phyloP scores from a whole-genome alignment of 92 coral and sea anemone species.

The Paragorgia papillata region DNA sequence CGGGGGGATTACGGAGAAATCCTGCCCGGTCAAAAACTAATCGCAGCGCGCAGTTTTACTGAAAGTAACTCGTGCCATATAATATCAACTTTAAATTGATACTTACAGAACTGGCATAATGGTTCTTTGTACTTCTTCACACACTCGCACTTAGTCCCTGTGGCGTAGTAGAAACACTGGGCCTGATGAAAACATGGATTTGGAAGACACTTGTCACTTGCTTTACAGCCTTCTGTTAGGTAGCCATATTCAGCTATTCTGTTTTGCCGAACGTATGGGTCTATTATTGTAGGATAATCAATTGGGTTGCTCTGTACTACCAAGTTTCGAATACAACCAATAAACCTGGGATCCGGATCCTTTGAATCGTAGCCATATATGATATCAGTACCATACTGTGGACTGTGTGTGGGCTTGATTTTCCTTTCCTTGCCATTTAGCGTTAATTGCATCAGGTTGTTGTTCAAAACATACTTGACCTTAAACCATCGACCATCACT shows the following conservation, averaged over 20 bases:
- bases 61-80: too few species aligned
- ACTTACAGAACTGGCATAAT: conserved; percentile 39
- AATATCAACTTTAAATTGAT: too few species aligned
- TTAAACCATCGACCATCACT: conserved; percentile 39
- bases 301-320: background rate
- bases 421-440: background rate
- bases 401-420: conserved; percentile 8
- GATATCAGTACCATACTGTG: conserved; percentile 13
- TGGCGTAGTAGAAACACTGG: background rate
- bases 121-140: conserved; percentile 26
- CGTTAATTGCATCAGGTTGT: background rate
- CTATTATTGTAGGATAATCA: background rate
- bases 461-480: conserved; percentile 1
- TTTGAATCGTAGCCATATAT: conserved; percentile 1
- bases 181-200: conserved; percentile 44
- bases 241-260: background rate
- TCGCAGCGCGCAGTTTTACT: too few species aligned
- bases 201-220: conserved; percentile 34
- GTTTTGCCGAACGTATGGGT: conserved; percentile 8
- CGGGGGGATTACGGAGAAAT: too few species aligned
- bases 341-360: background rate
- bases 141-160: conserved; percentile 17
- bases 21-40: too few species aligned
- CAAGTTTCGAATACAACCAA: conserved; percentile 37
- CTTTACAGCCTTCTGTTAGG: conserved; percentile 29